Base-by-base conservation (phyloP, 2,888 invertebrate species). In the Sphinx pinastri region DNA sequence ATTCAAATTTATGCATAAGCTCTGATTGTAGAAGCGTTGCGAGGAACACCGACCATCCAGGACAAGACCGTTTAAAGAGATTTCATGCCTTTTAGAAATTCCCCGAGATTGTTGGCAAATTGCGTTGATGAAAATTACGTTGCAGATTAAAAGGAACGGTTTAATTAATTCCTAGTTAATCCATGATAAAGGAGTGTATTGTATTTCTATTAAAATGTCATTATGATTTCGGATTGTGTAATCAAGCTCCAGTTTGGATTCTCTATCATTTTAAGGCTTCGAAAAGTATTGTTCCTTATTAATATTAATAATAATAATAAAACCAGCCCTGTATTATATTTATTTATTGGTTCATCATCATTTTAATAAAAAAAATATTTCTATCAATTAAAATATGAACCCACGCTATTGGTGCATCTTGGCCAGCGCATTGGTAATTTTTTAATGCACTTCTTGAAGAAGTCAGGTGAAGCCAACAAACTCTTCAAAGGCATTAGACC, bases 1-100 rank as follows among this genome's bases (percentile, higher is more conserved):
- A 94, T 94, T 93, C 90, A 93, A 94, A 94, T 94, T 93, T 93
- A 94, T 94, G 93, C 93, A 94, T 93, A 93, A 93, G 92, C 90
- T 92, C 91, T 93, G 93, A 93, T 93, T 93, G 90, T 91, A 85
- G 86, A 83, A 86, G 84, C 84, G 84, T 81, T 84, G 77, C 85
- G 77, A 77, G 81, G 79, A 81, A 80, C 79, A 82, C 80, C 80
- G 81, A 84, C 81, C 84, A 83, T 83, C 89, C 77, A 76, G 76
- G 83, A 81, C 76, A 83, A 82, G 82, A 80, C 77, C 81, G 81
- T 87, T 91, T 87, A 88, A 70, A 85, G 86, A 88, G 84, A 88
- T 84, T 83, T 86, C 63, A 86, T 88, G 84, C 87, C 87, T 89
- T 87, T 77, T 73, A 73, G 70, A 72, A 68, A 72, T 75, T 77